These are phyloP conservation scores for Delia radicum DNA, from an alignment of 1,140 invertebrate genomes.

Conservation along the genomic window DNA sequence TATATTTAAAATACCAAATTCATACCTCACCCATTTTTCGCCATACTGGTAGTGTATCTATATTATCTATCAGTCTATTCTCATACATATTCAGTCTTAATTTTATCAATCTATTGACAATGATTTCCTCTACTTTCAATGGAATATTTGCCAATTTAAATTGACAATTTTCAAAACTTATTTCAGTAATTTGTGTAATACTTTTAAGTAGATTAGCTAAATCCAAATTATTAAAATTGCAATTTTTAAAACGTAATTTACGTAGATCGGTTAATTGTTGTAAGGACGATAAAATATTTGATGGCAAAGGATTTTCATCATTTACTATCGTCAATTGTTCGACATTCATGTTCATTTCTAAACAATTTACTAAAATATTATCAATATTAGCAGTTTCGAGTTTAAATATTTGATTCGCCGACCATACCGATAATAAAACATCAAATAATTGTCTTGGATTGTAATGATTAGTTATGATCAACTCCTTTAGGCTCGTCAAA, in stretches of 20 bases:
- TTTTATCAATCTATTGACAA: background rate
- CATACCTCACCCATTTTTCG: background rate
- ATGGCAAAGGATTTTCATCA: background rate
- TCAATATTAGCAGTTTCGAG: background rate
- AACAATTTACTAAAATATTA: background rate
- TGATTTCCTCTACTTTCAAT: background rate
- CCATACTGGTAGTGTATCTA: background rate
- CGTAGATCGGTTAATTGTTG: background rate
- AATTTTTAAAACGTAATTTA: background rate
- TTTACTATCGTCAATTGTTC: background rate
- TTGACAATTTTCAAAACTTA: background rate
- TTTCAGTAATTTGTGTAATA: background rate
- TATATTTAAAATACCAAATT: background rate
- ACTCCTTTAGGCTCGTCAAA: background rate
- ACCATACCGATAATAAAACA: background rate
- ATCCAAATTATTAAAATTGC: background rate
- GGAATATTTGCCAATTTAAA: background rate
- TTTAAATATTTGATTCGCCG: background rate
- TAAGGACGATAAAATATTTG: background rate
- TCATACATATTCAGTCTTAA: slow-evolving; percentile 6
- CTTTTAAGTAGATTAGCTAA: background rate
- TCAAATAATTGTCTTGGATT: slow-evolving; percentile 6
- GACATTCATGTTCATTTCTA: slow-evolving; percentile 6
- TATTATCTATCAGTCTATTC: background rate
- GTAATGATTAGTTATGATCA: slow-evolving; percentile 5